Conservation (phyloP, 2,113 vertebrate genomes). For the Cryptotis parvus region DNA sequence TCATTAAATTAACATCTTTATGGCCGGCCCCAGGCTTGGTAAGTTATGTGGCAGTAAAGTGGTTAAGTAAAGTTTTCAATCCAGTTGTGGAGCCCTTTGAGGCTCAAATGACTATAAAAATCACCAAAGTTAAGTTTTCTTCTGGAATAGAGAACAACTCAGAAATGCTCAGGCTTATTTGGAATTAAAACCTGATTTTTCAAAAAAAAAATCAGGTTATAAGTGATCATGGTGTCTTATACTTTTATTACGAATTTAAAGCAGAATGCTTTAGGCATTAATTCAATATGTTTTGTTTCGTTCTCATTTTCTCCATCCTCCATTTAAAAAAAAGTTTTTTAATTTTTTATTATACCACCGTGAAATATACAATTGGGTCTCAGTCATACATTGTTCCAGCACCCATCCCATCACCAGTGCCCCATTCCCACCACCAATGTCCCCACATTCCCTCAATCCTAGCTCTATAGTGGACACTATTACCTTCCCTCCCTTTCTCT, state of each 20-base stretch:
- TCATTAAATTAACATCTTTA: constrained; percentile 86
- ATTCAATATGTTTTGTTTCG: neutral
- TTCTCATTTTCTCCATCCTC: neutral
- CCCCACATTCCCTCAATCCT: too few relatives aligned
- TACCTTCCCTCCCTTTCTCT: too few relatives aligned
- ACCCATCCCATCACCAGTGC: too few relatives aligned
- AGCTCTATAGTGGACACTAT: too few relatives aligned
- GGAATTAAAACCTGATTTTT: neutral
- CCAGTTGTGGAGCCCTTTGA: constrained; percentile 60
- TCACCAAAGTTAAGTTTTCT: constrained; percentile 53
- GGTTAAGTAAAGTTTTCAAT: constrained; percentile 80
- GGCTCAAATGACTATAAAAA: constrained; percentile 56
- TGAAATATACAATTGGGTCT: too few relatives aligned
- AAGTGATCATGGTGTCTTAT: neutral
- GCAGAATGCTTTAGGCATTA: neutral
- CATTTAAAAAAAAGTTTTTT: too few relatives aligned
- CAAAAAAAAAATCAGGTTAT: too few relatives aligned
- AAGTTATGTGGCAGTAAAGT: constrained; percentile 69
- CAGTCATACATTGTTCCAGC: too few relatives aligned
- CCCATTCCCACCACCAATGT: too few relatives aligned
- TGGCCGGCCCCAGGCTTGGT: constrained; percentile 70
- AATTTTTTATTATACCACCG: too few relatives aligned
- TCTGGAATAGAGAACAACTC: constrained; percentile 1
- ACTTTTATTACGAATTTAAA: neutral
- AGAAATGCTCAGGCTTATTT: constrained; percentile 21